Evolutionary conservation across 2,113 vertebrate genomes (phyloP), one percentile per base, ranked within the genome.

Genomic region (Brachionichthys hirsutus): DNA sequence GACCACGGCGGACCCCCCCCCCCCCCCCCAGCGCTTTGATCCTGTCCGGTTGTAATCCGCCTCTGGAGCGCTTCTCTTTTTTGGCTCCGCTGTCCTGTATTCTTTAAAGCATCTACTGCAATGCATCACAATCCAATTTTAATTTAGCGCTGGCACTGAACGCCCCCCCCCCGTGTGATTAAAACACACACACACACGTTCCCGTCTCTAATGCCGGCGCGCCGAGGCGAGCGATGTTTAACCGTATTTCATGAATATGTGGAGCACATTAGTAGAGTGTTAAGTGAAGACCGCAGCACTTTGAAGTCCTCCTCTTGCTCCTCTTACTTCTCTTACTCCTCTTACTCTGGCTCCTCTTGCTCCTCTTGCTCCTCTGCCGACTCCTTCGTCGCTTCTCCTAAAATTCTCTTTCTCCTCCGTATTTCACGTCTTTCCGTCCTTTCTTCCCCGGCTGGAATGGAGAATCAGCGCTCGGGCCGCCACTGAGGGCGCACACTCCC

Each of bases 101-200:
- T 77, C 75, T 53, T n/a, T 72, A 66, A 69, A 75, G 79, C 67
- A 78, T 87, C 83, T 68, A 77, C 90, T 89, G 89, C 91, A 90
- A 83, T 90, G 90, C 87, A 88, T 88, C 89, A 82, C 80, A 81
- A 87, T 86, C 78, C 82, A 84, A 88, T 88, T 87, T 88, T 88
- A 81, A 91, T 89, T 90, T 88, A 80, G 65, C 57, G 41, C 75
- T 72, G 83, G 77, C 71, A 76, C 62, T 6, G 74, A 81, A 71
- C 57, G 17, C 73, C 71, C 69, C 38, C 57, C n/a, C 73, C 71
- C 69, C 38, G 74, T 67, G 73, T 81, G 82, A 65, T 79, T 77
- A 67, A 84, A 78, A 44, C 50, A 50, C 47, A 20, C 52, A 16
- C 38, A 54, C 69, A 50, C 58, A 65, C 62, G 38, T 36, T 64